Base-by-base conservation (phyloP, 2,797 vertebrate species). In the Lutjanus argentimaculatus region DNA sequence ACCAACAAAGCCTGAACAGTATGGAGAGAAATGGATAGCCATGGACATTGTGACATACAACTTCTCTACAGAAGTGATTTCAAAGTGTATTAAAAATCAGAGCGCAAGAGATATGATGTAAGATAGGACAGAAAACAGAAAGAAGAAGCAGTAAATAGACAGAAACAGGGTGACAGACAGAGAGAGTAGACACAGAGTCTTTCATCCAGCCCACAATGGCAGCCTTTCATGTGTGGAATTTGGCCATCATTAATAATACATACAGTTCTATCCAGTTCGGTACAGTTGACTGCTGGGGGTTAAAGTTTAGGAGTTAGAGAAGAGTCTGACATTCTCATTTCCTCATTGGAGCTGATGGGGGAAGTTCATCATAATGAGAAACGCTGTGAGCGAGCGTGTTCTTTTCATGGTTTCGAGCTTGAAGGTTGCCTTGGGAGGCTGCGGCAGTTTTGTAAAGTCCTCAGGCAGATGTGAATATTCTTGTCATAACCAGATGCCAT, bases 171-270 rank as follows among this genome's bases (percentile, higher is more conserved):
- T 52, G 61, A 81, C 36, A 63, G 70, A 61, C 62, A 79, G 72
- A 71, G 51, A 79, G 77, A 72, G 52, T 1, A 67, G 87, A 94
- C 90, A 94, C 89, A 84, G 80, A 40, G 80, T 75, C 94, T 95
- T 95, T 96, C 82, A 94, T 86, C 52, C 79, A 19, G 72, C 55
- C 89, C 85, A 96, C 95, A 96, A 96, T 93, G 90, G 80, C 43
- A 17, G 84, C 78, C 91, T 95, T 95, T 96, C 94, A 95, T 91
- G 80, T 70, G 90, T 87, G 93, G 94, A 95, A 95, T 96, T 93
- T 93, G 89, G 74, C 87, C 84, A 57, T 87, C 93, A 95, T 96
- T 95, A 96, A 95, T 95, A 94, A 94, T 93, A 91, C 93, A 94
- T 94, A 91, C 85, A 84, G 67, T 59, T 77, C 87, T 68, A 70